phyloP scores from a whole-genome alignment of 2,888 invertebrate species.

The Cylloceria caligata region DNA sequence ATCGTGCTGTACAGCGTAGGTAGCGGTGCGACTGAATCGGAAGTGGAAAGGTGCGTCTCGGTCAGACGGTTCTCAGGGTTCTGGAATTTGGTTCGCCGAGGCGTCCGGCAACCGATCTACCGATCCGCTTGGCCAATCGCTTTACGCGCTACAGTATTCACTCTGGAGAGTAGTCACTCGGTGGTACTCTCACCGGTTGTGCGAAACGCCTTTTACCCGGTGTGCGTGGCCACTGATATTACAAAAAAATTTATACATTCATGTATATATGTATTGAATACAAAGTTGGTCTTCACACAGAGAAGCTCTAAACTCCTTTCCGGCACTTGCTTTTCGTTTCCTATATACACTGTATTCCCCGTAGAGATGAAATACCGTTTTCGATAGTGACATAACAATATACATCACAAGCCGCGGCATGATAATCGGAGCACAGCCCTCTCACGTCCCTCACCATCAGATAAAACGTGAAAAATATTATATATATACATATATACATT shows the following conservation, averaged over 20 bases:
- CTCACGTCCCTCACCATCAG: slow-evolving; percentile 68
- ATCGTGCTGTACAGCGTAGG: slow-evolving; percentile 1
- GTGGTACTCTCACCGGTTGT: slow-evolving; percentile 19
- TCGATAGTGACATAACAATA: slow-evolving; percentile 61
- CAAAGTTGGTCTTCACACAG: not conserved
- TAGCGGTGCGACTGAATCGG: slow-evolving; percentile 50
- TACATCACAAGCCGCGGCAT: slow-evolving; percentile 10
- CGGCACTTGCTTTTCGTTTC: slow-evolving; percentile 1
- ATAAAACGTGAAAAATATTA: slow-evolving; percentile 61
- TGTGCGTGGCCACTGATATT: not conserved
- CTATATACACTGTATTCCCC: not conserved
- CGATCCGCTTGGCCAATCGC: slow-evolving; percentile 33
- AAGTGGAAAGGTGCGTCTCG: slow-evolving; percentile 66
- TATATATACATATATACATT: slow-evolving; percentile 21
- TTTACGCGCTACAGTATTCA: slow-evolving; percentile 9
- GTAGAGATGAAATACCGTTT: slow-evolving; percentile 49
- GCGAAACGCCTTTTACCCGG: not conserved
- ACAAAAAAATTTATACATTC: not conserved
- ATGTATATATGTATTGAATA: not conserved
- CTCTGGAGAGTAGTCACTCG: not conserved
- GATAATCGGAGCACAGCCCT: slow-evolving; percentile 53
- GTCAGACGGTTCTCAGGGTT: slow-evolving; percentile 57
- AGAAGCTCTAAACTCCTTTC: not conserved
- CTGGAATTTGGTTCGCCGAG: slow-evolving; percentile 50
- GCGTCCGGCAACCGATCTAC: slow-evolving; percentile 29